phyloP scores from a whole-genome alignment of 2,888 invertebrate genomes.

The Malthinus flaveolus region DNA sequence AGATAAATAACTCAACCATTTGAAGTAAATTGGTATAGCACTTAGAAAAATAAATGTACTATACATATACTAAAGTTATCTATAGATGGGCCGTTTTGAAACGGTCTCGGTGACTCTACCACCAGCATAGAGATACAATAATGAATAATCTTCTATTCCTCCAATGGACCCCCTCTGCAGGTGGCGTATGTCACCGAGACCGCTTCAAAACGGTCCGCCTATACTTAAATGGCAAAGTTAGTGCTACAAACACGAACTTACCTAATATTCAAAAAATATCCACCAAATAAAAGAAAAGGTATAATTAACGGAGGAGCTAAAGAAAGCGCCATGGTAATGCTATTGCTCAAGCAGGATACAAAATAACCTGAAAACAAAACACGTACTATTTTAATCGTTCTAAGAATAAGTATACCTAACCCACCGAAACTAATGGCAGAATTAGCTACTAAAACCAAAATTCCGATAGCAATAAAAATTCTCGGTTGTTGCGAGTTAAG shows the following conservation, averaged over 20 bases:
- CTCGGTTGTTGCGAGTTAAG: conserved; percentile 67
- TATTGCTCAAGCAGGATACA: background rate
- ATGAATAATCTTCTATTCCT: no score
- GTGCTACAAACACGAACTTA: conserved; percentile 57
- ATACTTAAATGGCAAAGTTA: no score
- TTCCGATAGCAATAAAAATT: conserved; percentile 76
- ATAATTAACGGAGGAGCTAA: conserved; percentile 91
- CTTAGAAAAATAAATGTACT: conserved; percentile 51
- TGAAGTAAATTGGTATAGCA: conserved; percentile 80
- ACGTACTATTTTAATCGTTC: background rate
- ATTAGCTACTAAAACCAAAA: conserved; percentile 81
- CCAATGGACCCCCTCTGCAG: no score
- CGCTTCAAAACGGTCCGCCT: no score
- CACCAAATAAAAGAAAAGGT: conserved; percentile 92
- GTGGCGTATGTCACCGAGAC: no score
- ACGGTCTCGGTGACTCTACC: no score
- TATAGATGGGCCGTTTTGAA: conserved; percentile 36
- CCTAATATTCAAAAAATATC: conserved; percentile 91
- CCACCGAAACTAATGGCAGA: conserved; percentile 87
- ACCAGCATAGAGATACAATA: no score
- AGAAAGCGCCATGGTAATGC: conserved; percentile 73
- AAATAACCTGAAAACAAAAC: background rate
- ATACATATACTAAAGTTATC: background rate
- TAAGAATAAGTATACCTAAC: no score
- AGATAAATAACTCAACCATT: conserved; percentile 85